Conservation (phyloP, 2,797 vertebrate species). For the Parambassis ranga region DNA sequence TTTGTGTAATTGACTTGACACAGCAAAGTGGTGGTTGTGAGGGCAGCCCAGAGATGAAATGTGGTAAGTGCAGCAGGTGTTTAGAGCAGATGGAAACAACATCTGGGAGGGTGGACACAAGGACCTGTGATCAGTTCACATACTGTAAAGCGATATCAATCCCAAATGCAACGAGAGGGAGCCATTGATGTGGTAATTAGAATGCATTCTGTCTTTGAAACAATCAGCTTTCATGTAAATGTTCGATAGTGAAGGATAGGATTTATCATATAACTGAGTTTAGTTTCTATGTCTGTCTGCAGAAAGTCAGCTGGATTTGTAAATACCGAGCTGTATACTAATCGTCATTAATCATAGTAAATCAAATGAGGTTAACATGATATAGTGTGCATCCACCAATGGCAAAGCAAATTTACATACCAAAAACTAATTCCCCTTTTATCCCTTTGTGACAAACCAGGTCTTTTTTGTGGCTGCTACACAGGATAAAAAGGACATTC, state of each 20-base stretch:
- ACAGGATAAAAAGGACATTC: background rate
- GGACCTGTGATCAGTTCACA: slow-evolving; percentile 2
- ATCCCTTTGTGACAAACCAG: background rate
- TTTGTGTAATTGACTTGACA: slow-evolving; percentile 5
- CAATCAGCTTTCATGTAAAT: background rate
- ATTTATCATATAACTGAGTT: background rate
- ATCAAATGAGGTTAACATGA: no score
- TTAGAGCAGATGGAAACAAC: slow-evolving; percentile 45
- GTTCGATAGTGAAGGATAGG: background rate
- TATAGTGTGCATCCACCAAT: background rate
- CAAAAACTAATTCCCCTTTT: background rate
- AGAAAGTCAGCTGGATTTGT: background rate
- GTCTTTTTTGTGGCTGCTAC: background rate
- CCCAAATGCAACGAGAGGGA: slow-evolving; percentile 15
- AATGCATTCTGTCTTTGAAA: slow-evolving; percentile 13
- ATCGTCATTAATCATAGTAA: no score
- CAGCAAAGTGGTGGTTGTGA: slow-evolving; percentile 32
- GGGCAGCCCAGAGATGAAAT: slow-evolving; percentile 25
- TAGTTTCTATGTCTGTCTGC: background rate
- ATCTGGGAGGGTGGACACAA: slow-evolving; percentile 40
- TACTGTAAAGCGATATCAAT: slow-evolving; percentile 8
- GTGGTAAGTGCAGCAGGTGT: slow-evolving; percentile 52
- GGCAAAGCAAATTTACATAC: background rate
- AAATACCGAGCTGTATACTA: no score
- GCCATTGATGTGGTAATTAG: slow-evolving; percentile 7